Evolutionary conservation across 2,888 invertebrate species (phyloP).

Genomic region (Frankliniella intonsa): DNA sequence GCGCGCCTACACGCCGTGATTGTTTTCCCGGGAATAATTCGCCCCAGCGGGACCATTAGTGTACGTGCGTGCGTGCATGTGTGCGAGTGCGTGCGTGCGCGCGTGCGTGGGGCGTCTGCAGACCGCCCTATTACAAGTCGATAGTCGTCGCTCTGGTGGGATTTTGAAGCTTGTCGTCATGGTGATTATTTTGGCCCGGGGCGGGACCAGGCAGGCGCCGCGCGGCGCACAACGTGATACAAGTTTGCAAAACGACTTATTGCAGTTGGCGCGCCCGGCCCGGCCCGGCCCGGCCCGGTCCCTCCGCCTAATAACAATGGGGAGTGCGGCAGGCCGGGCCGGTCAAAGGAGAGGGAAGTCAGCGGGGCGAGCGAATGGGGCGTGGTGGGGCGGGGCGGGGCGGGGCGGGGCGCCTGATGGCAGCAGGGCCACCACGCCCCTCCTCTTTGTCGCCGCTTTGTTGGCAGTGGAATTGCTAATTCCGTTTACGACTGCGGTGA

Average conservation of each 20-base stretch:
- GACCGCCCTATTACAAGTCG: neutral
- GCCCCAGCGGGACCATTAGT: too few relatives aligned
- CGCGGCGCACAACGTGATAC: too few relatives aligned
- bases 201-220: neutral
- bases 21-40: too few relatives aligned
- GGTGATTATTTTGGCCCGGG: neutral
- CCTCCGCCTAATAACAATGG: neutral
- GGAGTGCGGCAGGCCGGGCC: neutral
- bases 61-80: neutral
- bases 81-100: neutral
- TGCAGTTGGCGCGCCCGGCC: neutral
- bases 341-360: neutral
- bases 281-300: neutral
- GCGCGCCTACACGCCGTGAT: too few relatives aligned
- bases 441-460: neutral
- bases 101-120: neutral
- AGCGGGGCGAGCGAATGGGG: neutral
- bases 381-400: neutral
- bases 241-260: neutral
- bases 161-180: neutral
- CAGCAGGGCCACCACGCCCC: neutral
- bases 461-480: constrained; percentile 20
- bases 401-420: neutral
- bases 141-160: neutral
- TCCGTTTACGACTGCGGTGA: neutral